Base-by-base conservation (phyloP, 2,888 invertebrate genomes). In the Geotrupes spiniger region DNA sequence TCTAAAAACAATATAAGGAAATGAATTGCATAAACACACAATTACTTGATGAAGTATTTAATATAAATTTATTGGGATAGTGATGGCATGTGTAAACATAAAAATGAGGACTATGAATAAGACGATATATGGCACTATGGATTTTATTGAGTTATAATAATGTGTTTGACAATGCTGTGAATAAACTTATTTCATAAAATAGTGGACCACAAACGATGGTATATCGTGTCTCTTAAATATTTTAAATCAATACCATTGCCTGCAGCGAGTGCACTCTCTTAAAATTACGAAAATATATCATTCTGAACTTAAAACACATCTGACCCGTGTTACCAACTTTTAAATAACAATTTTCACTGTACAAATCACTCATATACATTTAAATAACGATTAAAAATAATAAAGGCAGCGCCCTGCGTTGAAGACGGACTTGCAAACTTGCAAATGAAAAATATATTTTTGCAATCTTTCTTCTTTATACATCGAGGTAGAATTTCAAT, bases 101-200 rank as follows among this genome's bases (percentile, higher is more conserved):
- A 37, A 46, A 38, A 51, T 51, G 51, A 51, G 51, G 47, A 42
- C 26, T 11, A 51, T 51, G 51, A 46, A 49, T 49, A 51, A 51
- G 42, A 51, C 69, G 68, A 69, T 68, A 65, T 72, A 73, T 73
- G 73, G 73, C 73, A 73, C 73, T 73, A 73, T 72, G 72, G 69
- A 71, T 70, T 72, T 72, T 71, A 71, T 71, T 71, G 65, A 71
- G 67, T 68, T 70, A 70, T 66, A n/a, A n/a, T n/a, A 70, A 69
- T 71, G 71, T 71, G 70, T 70, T 69, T 68, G 69, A 71, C 70
- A 71, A 70, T 70, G 69, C 69, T 64, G 69, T 68, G 68, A 65
- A 62, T 65, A 66, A 66, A 59, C 58, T 60, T 62, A 65, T 54
- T 61, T 53, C 38, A 49, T 60, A 61, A 61, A 63, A 59, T 57